Base-by-base conservation (phyloP, 92 coral and sea anemone species). In the Paramuricea clavata region DNA sequence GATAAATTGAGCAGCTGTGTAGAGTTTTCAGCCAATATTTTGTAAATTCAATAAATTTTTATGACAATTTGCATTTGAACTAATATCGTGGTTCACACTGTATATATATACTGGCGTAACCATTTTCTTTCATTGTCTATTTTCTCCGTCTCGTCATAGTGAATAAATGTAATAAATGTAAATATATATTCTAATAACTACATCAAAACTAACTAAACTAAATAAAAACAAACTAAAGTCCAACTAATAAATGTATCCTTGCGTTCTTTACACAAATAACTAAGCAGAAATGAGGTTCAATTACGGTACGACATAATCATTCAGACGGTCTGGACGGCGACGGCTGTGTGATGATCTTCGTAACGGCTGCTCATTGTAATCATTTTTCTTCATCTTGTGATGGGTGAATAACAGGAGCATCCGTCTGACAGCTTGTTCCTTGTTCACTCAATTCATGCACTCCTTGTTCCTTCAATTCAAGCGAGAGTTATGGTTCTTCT, bases 311-410 rank as follows among this genome's bases (percentile, higher is more conserved):
- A 12, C 52, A 5, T 47, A 47, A 47, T 47, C 52, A 2, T 30
- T 91, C 96, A 6, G 98, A 94, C 62, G 81, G 89, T 39, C 92
- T 81, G 50, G 96, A 93, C 65, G 92, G 98, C 21, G 98, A 95
- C 22, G 98, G 97, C 12, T 95, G 93, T 78, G 80, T 95, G 0
- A 92, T 93, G 49, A 94, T 94, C 31, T 57, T 82, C 0, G 82
- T 78, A 76, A 78, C 52, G 16, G 52, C 52, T 47, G 52, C 52
- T 47, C 52, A 15, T 47, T 47, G 52, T 12, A 47, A 47, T 47
- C 52, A 47, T 12, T 47, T n/a, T 47, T 6, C 52, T 47, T 47
- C 52, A 12, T 12, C 52, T 47, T 47, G 52, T 5, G 17, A 15
- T 47, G 52, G 52, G 52, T 47, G 52, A 47, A 47, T 47, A 47